These are phyloP conservation scores for Nannoperca australis DNA, from an alignment of 2,797 vertebrate genomes.

Conservation along the genomic window DNA sequence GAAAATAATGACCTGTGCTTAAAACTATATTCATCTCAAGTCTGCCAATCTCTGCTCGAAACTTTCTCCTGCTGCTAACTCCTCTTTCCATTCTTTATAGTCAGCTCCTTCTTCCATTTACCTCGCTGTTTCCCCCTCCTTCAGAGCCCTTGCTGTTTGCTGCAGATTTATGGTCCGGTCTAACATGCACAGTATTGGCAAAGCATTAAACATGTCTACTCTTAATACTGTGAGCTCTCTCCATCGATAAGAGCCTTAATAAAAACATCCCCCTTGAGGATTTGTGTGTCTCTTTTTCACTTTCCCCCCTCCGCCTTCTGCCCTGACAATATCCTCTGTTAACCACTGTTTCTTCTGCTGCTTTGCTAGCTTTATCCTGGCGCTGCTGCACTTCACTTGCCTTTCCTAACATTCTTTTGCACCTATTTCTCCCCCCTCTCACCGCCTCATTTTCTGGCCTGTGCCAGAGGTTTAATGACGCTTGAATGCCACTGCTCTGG, in stretches of 20 bases:
- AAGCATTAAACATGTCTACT: slow-evolving; percentile 89
- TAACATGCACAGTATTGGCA: slow-evolving; percentile 87
- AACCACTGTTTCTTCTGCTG: slow-evolving; percentile 57
- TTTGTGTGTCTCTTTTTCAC: slow-evolving; percentile 80
- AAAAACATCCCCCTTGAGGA: slow-evolving; percentile 86
- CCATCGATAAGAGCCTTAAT: slow-evolving; percentile 89
- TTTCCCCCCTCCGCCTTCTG: slow-evolving; percentile 54
- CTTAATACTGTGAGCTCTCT: slow-evolving; percentile 86
- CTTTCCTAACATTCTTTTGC: slow-evolving; percentile 40
- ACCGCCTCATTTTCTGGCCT: slow-evolving; percentile 67
- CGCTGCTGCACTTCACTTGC: slow-evolving; percentile 49
- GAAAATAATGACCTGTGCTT: slow-evolving; percentile 52
- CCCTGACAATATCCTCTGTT: slow-evolving; percentile 53
- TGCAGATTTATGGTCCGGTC: slow-evolving; percentile 83
- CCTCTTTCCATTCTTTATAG: slow-evolving; percentile 61
- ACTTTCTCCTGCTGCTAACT: slow-evolving; percentile 67
- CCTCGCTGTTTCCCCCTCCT: slow-evolving; percentile 65
- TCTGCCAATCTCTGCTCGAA: slow-evolving; percentile 64
- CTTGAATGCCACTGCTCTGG: slow-evolving; percentile 86
- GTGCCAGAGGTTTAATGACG: slow-evolving; percentile 87
- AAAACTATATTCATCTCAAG: slow-evolving; percentile 56
- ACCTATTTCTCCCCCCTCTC: slow-evolving; percentile 57
- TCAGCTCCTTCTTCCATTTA: slow-evolving; percentile 75
- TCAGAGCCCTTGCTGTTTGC: slow-evolving; percentile 73
- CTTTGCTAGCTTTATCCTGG: slow-evolving; percentile 53